A percentile compares a stretch with the other conserved stretches of the same genome.
phyloP scores from a whole-genome alignment of 2,797 vertebrate genomes.

The Chaenodraco wilsoni region DNA sequence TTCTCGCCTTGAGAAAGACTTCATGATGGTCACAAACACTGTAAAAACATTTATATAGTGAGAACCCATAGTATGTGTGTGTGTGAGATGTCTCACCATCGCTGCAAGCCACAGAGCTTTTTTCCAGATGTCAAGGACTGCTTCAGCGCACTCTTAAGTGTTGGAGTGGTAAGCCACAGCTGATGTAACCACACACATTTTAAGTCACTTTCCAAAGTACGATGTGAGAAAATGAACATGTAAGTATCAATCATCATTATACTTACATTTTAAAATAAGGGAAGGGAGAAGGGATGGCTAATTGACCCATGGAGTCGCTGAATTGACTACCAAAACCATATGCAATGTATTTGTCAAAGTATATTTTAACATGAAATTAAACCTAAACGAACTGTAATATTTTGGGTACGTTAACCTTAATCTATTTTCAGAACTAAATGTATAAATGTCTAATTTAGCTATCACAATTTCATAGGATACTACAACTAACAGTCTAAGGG shows the following conservation, averaged over 20 bases:
- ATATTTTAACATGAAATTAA: no score
- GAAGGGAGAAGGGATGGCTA: background rate
- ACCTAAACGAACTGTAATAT: no score
- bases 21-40: conserved; percentile 55
- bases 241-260: background rate
- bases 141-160: conserved; percentile 42
- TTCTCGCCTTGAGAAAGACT: conserved; percentile 50
- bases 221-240: conserved; percentile 17
- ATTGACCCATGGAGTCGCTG: background rate
- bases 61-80: conserved; percentile 37
- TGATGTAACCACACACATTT: conserved; percentile 54
- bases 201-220: conserved; percentile 50
- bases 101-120: conserved; percentile 54
- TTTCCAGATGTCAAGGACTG: conserved; percentile 69
- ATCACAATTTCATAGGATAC: background rate
- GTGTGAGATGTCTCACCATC: conserved; percentile 57
- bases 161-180: conserved; percentile 59
- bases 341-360: background rate
- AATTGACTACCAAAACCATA: background rate
- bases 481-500: background rate
- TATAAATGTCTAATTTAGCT: background rate
- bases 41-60: conserved; percentile 64
- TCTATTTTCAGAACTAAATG: no score
- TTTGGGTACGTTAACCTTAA: no score
- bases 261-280: background rate